Evolutionary conservation across 2,797 vertebrate species (phyloP).

Genomic region (Sus cebifrons): DNA sequence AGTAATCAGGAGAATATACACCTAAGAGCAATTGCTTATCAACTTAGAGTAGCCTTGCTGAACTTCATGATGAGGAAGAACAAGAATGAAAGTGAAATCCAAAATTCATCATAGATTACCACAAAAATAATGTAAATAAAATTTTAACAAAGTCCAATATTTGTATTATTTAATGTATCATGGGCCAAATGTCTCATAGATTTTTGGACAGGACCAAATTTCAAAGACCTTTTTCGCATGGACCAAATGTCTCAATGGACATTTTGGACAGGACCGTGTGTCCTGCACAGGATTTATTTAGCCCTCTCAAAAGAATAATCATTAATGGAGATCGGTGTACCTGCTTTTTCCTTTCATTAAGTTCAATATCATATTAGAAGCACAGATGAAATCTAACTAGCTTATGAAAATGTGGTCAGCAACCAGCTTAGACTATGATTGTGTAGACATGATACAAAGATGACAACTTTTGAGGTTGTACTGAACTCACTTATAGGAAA

Average conservation of each 20-base stretch:
- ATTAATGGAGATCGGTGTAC: neutral
- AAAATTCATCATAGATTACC: neutral
- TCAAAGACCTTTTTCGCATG: no score
- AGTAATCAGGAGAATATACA: neutral
- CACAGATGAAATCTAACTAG: neutral
- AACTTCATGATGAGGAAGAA: neutral
- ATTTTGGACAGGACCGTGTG: neutral
- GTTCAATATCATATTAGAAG: neutral
- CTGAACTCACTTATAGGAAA: neutral
- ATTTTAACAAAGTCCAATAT: neutral
- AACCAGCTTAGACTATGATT: neutral
- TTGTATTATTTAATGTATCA: neutral
- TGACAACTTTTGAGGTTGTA: neutral
- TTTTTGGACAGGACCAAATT: neutral
- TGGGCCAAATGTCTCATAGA: no score
- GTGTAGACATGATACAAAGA: neutral
- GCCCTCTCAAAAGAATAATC: conserved; percentile 42
- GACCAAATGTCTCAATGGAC: neutral
- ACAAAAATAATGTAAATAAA: neutral
- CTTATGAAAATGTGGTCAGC: conserved; percentile 10
- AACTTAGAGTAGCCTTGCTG: neutral
- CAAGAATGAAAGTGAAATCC: neutral
- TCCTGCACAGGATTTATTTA: conserved; percentile 30
- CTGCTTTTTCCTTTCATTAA: neutral
- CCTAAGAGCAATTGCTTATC: neutral